Base-by-base conservation (phyloP, 1,140 invertebrate genomes). In the Calephelis nemesis region DNA sequence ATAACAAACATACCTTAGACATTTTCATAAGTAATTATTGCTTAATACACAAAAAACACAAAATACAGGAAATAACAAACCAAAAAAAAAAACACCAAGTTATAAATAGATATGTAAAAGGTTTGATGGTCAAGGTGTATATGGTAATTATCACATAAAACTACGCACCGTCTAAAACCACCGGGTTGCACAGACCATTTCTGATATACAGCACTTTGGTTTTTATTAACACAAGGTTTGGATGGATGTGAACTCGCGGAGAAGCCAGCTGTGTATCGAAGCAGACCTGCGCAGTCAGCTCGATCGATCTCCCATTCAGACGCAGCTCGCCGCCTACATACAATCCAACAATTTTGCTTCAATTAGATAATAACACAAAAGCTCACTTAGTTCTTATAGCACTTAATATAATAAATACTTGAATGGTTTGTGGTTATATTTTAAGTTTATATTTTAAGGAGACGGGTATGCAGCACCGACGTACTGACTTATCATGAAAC, bases 241-340 rank as follows among this genome's bases (percentile, higher is more conserved):
- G 80, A 73, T 75, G 74, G 78, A 78, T 60, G 54, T 30, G 54
- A 60, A 60, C 54, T 60, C 78, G 83, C 79, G 76, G 78, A 73
- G 79, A 75, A 64, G 70, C 76, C 85, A 85, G 84, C 86, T 86
- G 85, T 82, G 73, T 72, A 65, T 65, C 68, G 60, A 40, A 64
- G 67, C 83, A 79, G 75, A 81, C 84, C 74, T 91, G 88, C 88
- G 88, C 88, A 91, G 75, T 83, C 76, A 72, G 88, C 82, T 83
- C 66, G 85, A 91, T 91, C 87, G 88, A 91, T 91, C 88, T 73
- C 76, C 82, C 84, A 87, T 88, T 88, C 88, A 90, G 79, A 78
- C 70, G 79, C 74, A 78, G 72, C 80, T 80, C 76, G 47, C 81
- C 88, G 82, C 85, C 88, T 84, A 90, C 87, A 88, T 85, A 84